These are phyloP conservation scores for Parazoanthus darwini DNA, from an alignment of 92 coral and sea anemone genomes.

Conservation along the genomic window DNA sequence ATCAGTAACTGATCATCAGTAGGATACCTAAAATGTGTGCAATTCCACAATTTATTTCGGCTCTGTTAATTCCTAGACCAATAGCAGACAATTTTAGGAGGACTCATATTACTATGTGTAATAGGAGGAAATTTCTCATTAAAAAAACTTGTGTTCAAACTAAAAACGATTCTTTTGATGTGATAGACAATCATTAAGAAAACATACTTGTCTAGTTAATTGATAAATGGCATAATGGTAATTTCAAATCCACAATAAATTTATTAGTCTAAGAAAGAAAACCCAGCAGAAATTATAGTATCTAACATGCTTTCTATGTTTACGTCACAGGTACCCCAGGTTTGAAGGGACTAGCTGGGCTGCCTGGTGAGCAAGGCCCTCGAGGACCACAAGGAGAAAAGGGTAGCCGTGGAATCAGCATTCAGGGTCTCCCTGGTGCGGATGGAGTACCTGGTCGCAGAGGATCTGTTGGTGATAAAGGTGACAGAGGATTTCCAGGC, in stretches of 20 bases:
- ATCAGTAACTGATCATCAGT: too few species aligned
- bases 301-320: background rate
- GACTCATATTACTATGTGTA: too few species aligned
- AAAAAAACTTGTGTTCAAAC: too few species aligned
- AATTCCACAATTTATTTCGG: too few species aligned
- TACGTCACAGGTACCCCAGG: constrained; percentile 58
- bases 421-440: constrained; percentile 72
- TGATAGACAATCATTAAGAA: background rate
- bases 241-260: background rate
- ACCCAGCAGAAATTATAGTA: background rate
- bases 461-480: constrained; percentile 65
- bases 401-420: constrained; percentile 62
- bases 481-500: constrained; percentile 61
- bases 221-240: background rate
- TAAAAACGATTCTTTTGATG: background rate
- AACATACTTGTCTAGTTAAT: background rate
- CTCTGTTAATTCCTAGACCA: too few species aligned
- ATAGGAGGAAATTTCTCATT: too few species aligned
- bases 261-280: too few species aligned
- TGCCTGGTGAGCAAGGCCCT: constrained; percentile 35
- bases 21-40: too few species aligned
- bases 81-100: too few species aligned
- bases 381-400: constrained; percentile 64
- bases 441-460: constrained; percentile 78
- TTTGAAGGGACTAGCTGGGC: constrained; percentile 59